phyloP scores from a whole-genome alignment of 2,888 invertebrate species.

The Axea sp. region DNA sequence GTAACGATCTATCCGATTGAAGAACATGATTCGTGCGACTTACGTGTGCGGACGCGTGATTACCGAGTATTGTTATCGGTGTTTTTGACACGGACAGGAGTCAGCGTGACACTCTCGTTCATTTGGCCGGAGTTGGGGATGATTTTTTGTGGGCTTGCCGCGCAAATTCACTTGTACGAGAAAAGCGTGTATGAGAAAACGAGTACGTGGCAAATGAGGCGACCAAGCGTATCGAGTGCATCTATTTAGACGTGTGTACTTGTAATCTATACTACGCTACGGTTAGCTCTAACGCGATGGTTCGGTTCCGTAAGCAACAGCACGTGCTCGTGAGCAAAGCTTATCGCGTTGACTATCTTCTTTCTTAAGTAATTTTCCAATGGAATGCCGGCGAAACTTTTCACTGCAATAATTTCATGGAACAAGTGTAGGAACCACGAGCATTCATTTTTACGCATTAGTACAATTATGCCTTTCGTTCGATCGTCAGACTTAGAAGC shows the following conservation, averaged over 20 bases:
- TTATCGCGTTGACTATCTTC: slow-evolving; percentile 50
- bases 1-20: slow-evolving; percentile 23
- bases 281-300: slow-evolving; percentile 43
- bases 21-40: slow-evolving; percentile 5
- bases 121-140: slow-evolving; percentile 11
- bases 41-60: slow-evolving; percentile 10
- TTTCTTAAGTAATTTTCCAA: slow-evolving; percentile 42
- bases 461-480: slow-evolving; percentile 14
- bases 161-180: slow-evolving; percentile 41
- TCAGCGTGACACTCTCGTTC: slow-evolving; percentile 48
- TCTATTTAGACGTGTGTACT: slow-evolving; percentile 39
- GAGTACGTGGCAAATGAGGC: slow-evolving; percentile 49
- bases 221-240: slow-evolving; percentile 49
- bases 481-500: slow-evolving; percentile 18
- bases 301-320: slow-evolving; percentile 55
- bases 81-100: slow-evolving; percentile 25
- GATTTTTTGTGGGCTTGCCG: slow-evolving; percentile 24
- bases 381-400: slow-evolving; percentile 36
- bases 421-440: slow-evolving; percentile 25
- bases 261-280: slow-evolving; percentile 26
- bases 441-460: slow-evolving; percentile 17
- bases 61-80: slow-evolving; percentile 28
- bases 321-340: slow-evolving; percentile 57
- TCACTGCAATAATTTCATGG: slow-evolving; percentile 17
- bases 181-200: slow-evolving; percentile 47